phyloP scores from a whole-genome alignment of 2,113 vertebrate genomes.

The Lepus europaeus region DNA sequence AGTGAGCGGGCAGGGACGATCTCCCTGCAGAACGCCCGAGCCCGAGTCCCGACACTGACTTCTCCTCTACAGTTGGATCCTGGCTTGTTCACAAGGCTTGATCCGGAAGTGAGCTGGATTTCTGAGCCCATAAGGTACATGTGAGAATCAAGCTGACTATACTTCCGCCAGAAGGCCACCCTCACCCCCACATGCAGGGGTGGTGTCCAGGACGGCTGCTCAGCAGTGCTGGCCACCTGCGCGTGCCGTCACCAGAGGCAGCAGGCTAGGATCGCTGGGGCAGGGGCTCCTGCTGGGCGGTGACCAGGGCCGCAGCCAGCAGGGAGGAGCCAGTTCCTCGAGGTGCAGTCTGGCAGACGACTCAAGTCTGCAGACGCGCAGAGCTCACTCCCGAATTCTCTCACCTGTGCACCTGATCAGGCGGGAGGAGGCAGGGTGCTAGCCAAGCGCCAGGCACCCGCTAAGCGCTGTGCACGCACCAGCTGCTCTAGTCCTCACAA shows the following conservation, averaged over 20 bases:
- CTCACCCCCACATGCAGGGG: neutral
- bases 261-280: no score
- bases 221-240: neutral
- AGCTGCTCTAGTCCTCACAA: neutral
- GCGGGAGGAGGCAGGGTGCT: neutral
- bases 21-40: neutral
- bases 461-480: neutral
- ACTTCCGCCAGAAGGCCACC: neutral
- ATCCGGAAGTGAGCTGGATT: conserved; percentile 23
- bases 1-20: neutral
- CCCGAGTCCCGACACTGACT: neutral
- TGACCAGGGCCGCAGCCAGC: neutral
- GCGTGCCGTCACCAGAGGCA: neutral
- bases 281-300: neutral
- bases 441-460: neutral
- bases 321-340: neutral
- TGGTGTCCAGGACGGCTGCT: neutral
- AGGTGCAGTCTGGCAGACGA: neutral
- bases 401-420: neutral
- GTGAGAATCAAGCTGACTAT: neutral
- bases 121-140: neutral
- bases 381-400: neutral
- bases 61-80: neutral
- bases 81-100: neutral
- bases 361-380: neutral